Conservation (phyloP, 2,888 invertebrate species). For the Eupithecia abbreviata region DNA sequence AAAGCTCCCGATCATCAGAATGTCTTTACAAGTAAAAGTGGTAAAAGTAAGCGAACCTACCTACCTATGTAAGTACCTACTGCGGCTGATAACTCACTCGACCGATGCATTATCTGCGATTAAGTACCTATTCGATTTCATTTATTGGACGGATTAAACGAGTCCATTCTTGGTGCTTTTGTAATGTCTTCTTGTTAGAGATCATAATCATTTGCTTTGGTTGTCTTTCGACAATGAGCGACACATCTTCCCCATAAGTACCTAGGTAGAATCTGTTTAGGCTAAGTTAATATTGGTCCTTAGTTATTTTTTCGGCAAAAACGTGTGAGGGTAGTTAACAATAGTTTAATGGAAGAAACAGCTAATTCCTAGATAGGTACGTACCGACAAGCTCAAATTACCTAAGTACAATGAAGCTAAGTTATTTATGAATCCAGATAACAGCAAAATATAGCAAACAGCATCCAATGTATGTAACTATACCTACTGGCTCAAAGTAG, state of each 20-base stretch:
- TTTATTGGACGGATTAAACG: slow-evolving; percentile 54
- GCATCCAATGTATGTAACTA: slow-evolving; percentile 23
- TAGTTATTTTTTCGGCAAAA: too few relatives aligned
- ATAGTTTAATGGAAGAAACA: not conserved
- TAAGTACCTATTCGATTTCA: slow-evolving; percentile 52
- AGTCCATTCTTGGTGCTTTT: too few relatives aligned
- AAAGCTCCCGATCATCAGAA: slow-evolving; percentile 62
- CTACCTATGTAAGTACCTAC: not conserved
- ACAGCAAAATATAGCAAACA: not conserved
- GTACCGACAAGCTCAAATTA: not conserved
- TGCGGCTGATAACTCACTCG: slow-evolving; percentile 65
- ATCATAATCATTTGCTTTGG: too few relatives aligned
- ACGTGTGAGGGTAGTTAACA: too few relatives aligned
- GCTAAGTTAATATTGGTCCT: too few relatives aligned
- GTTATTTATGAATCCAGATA: slow-evolving; percentile 9
- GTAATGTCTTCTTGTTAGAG: too few relatives aligned
- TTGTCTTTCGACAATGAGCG: too few relatives aligned
- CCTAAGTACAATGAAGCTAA: not conserved
- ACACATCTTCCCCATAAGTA: too few relatives aligned
- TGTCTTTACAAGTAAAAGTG: slow-evolving; percentile 50
- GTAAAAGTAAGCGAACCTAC: slow-evolving; percentile 54
- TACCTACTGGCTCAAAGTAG: slow-evolving; percentile 35
- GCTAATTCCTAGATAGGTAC: not conserved
- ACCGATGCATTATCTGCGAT: slow-evolving; percentile 70
- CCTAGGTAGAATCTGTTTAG: too few relatives aligned